phyloP scores from a whole-genome alignment of 2,113 vertebrate species.

The Pardalotus punctatus region DNA sequence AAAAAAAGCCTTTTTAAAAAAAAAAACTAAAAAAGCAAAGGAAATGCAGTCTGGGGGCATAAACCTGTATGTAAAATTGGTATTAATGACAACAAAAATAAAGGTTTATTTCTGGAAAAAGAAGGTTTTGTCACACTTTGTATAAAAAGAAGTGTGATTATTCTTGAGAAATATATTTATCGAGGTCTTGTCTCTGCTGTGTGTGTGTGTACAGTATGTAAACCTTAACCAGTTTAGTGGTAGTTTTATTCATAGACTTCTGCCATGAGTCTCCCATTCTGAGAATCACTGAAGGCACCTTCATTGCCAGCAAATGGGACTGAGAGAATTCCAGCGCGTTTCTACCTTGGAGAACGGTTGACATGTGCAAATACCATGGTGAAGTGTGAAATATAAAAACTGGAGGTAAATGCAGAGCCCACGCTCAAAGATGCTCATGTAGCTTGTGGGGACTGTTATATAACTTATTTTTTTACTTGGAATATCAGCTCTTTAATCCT shows the following conservation, averaged over 20 bases:
- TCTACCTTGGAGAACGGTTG: not conserved
- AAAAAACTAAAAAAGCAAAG: not conserved
- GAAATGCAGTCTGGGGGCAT: conserved; percentile 54
- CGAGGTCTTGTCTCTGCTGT: not conserved
- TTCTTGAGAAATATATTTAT: not conserved
- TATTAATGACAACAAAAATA: conserved; percentile 52
- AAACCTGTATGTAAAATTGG: conserved; percentile 62
- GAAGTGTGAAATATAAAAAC: not conserved
- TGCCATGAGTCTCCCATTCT: not conserved
- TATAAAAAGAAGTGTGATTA: conserved; percentile 31
- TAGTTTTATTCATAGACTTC: not conserved
- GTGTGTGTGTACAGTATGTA: not conserved
- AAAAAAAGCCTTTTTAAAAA: not conserved
- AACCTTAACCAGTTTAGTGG: not conserved
- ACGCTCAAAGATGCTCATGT: not conserved
- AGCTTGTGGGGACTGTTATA: not conserved
- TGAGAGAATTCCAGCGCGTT: not conserved
- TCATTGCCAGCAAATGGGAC: fast-evolving
- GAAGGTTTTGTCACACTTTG: conserved; percentile 58
- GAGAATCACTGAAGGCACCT: not conserved
- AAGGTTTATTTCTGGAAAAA: conserved; percentile 72
- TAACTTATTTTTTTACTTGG: conserved; percentile 23
- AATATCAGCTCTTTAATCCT: not conserved
- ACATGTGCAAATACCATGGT: not conserved
- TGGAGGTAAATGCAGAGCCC: conserved; percentile 26